Conservation (phyloP, 2,113 vertebrate genomes). For the Ornithorhynchus anatinus region DNA sequence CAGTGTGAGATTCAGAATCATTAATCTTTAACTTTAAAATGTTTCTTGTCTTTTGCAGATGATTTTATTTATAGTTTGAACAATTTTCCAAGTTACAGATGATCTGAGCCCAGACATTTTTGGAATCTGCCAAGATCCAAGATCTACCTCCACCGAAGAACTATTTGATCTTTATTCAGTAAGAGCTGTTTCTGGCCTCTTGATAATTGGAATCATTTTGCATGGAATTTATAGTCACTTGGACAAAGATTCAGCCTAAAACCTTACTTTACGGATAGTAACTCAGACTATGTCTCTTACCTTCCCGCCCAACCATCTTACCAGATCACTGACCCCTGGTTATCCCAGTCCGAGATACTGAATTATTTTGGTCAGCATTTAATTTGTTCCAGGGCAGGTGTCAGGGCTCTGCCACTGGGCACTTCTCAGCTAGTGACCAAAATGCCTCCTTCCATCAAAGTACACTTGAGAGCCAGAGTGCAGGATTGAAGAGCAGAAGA, state of each 20-base stretch:
- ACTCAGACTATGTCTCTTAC: conserved; percentile 12
- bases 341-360: not conserved
- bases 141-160: not conserved
- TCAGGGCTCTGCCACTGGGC: not conserved
- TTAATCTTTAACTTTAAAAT: conserved; percentile 33
- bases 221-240: conserved; percentile 44
- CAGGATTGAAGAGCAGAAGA: not conserved
- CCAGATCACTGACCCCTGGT: not conserved
- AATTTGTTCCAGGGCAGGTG: not conserved
- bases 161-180: conserved; percentile 18
- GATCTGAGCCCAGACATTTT: conserved; percentile 12
- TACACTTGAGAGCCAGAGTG: no score
- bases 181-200: conserved; percentile 35
- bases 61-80: not conserved
- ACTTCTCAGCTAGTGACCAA: no score
- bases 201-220: conserved; percentile 40
- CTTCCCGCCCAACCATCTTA: not conserved
- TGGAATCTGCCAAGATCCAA: conserved; percentile 14
- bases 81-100: conserved; percentile 25
- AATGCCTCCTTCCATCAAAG: no score
- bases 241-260: conserved; percentile 32
- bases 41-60: conserved; percentile 1
- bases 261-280: conserved; percentile 28
- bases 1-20: conserved; percentile 5
- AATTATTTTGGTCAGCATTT: conserved; percentile 1